These are phyloP conservation scores for Tragelaphus strepsiceros DNA, from an alignment of 2,113 vertebrate genomes.

Conservation along the genomic window DNA sequence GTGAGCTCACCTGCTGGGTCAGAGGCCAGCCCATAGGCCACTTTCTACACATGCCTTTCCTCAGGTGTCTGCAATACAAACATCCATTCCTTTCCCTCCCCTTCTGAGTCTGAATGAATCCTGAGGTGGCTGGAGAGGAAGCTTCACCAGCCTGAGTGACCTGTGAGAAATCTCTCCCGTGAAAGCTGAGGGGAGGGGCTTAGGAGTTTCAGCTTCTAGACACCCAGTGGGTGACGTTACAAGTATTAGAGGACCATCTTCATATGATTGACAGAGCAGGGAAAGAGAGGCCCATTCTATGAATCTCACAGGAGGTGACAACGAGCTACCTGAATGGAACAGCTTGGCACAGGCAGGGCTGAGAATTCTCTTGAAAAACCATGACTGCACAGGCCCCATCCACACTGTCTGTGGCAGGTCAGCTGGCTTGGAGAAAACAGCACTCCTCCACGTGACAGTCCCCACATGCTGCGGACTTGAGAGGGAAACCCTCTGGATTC, in stretches of 20 bases:
- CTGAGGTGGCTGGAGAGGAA: background rate
- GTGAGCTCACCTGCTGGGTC: background rate
- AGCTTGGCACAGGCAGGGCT: background rate
- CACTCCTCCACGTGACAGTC: background rate
- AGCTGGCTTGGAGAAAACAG: constrained; percentile 14
- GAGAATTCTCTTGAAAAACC: background rate
- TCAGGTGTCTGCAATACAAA: background rate
- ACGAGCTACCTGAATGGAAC: background rate
- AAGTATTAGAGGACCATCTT: background rate
- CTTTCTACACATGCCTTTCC: background rate
- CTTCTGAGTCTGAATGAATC: background rate
- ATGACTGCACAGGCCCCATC: background rate
- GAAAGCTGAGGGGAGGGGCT: background rate
- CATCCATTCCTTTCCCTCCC: background rate
- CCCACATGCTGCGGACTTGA: constrained; percentile 2
- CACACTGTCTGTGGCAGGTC: background rate
- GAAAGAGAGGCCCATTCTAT: background rate
- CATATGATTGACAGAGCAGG: background rate
- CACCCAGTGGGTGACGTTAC: background rate
- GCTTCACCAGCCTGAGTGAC: background rate
- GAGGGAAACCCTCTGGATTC: constrained; percentile 40
- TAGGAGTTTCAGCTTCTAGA: background rate
- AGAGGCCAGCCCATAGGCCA: background rate
- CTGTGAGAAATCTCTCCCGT: background rate
- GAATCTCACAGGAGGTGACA: background rate